Percentiles rank a stretch among this genome's conserved stretches.
Conservation (phyloP, 2,888 invertebrate species). For the Beris morrisii region DNA sequence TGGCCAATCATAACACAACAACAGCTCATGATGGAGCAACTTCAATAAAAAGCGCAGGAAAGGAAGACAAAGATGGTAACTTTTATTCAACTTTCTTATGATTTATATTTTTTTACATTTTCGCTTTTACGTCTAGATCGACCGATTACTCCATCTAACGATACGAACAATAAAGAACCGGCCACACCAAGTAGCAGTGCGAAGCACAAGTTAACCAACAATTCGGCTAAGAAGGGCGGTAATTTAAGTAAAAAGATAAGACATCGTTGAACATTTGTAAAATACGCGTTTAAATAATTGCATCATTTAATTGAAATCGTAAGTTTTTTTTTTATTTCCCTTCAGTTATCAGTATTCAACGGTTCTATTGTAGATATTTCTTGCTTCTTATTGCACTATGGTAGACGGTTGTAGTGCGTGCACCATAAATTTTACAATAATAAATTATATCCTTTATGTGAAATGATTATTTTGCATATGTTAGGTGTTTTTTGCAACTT, state of each 20-base stretch:
- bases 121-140: constrained; percentile 31
- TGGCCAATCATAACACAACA: constrained; percentile 55
- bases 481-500: no score
- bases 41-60: constrained; percentile 46
- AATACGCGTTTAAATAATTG: constrained; percentile 22
- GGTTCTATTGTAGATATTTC: no score
- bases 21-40: constrained; percentile 53
- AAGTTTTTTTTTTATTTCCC: no score
- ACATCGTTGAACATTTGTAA: constrained; percentile 65
- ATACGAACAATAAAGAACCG: constrained; percentile 47
- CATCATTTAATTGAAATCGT: no score
- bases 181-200: constrained; percentile 49
- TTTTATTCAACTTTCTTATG: constrained; percentile 4
- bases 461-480: no score
- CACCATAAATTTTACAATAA: no score
- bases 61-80: constrained; percentile 52
- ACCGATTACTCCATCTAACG: constrained; percentile 48
- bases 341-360: no score
- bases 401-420: no score
- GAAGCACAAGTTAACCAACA: constrained; percentile 60
- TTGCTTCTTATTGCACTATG: no score
- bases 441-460: no score
- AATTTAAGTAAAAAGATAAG: constrained; percentile 79
- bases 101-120: not conserved
- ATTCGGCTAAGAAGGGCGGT: constrained; percentile 67